A percentile compares a stretch with the other conserved stretches of the same genome.
These are phyloP conservation scores for Cyrtorhinus lividipennis DNA, from an alignment of 1,140 invertebrate genomes.

Conservation along the genomic window DNA sequence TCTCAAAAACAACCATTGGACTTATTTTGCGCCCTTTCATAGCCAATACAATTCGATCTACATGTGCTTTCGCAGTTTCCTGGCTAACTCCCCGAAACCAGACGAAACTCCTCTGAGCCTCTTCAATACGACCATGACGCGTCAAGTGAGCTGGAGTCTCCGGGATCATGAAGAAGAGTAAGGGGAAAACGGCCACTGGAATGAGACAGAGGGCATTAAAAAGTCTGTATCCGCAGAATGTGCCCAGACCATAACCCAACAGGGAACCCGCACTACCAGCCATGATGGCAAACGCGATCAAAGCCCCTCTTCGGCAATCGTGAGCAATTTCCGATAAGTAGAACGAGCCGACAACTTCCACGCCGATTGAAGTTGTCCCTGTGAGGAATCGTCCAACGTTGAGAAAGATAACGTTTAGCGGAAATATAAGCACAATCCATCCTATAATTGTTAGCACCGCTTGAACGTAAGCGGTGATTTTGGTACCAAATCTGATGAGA, in stretches of 20 bases:
- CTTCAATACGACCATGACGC: not conserved
- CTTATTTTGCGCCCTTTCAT: not conserved
- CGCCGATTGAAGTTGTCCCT: not conserved
- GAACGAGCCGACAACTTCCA: not conserved
- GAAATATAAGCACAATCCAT: not conserved
- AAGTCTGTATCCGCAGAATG: not conserved
- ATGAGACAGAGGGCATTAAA: not conserved
- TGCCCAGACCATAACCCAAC: not conserved
- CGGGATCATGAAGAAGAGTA: not conserved
- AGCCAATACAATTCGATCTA: not conserved
- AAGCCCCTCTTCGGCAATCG: not conserved
- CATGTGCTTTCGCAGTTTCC: not conserved
- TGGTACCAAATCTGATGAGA: not conserved
- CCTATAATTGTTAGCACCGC: not conserved
- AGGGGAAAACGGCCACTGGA: not conserved
- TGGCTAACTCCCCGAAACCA: not conserved
- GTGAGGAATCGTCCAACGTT: not conserved
- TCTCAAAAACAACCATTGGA: not conserved
- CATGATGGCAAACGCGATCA: not conserved
- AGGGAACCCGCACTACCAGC: not conserved
- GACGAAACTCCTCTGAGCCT: not conserved
- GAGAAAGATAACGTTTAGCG: not conserved
- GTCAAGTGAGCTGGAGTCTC: not conserved
- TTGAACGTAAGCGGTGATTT: not conserved
- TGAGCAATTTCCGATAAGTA: not conserved